A percentile compares a stretch with the other conserved stretches of the same genome.
Evolutionary conservation across 2,113 vertebrate genomes (phyloP).

Genomic region (Gopherus evgoodei): DNA sequence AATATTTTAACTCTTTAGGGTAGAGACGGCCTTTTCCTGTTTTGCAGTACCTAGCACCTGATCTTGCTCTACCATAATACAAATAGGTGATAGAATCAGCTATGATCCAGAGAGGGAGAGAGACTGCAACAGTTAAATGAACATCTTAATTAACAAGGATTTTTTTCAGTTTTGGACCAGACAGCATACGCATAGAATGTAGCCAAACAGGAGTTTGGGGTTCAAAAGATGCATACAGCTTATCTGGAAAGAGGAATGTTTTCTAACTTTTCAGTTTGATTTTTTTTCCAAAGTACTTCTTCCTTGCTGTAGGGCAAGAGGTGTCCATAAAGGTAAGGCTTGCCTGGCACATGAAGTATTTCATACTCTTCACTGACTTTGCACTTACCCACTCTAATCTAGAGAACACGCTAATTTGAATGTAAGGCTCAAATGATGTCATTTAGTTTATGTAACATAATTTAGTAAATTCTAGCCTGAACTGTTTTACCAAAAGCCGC

Average conservation of each 20-base stretch:
- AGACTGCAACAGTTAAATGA: neutral
- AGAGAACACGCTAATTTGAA: neutral
- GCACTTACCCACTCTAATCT: neutral
- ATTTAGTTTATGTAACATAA: neutral
- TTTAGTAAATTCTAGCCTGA: neutral
- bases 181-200: too few species aligned
- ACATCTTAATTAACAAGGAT: neutral
- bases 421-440: neutral
- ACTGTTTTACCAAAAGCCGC: neutral
- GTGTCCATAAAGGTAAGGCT: neutral
- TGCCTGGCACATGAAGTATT: neutral
- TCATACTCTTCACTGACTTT: neutral
- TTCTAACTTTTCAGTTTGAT: neutral
- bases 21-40: neutral
- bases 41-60: neutral
- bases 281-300: neutral
- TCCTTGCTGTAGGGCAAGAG: neutral
- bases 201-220: neutral
- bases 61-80: neutral
- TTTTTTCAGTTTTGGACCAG: neutral
- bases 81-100: neutral
- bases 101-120: neutral
- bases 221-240: neutral
- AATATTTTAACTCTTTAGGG: neutral
- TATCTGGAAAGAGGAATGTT: neutral